Conservation (phyloP, 2,797 vertebrate species). For the Gallirallus australis region DNA sequence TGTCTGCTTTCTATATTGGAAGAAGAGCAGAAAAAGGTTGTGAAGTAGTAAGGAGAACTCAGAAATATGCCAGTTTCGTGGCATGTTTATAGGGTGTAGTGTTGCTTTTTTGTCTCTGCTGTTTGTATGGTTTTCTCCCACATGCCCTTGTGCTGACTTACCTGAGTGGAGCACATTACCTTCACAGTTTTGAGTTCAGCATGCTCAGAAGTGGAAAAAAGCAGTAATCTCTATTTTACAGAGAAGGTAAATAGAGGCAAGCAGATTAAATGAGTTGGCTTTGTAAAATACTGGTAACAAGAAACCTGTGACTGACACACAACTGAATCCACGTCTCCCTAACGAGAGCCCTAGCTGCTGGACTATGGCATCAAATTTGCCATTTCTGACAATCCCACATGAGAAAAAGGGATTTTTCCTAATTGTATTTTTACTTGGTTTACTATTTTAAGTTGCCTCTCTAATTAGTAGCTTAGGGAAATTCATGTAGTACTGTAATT, state of each 20-base stretch:
- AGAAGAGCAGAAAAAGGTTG: background rate
- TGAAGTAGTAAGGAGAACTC: background rate
- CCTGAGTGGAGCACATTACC: accelerated
- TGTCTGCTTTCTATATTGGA: background rate
- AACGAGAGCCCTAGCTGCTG: background rate
- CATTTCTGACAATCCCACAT: background rate
- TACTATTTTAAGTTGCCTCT: background rate
- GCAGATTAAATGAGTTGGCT: background rate
- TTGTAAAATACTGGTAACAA: background rate
- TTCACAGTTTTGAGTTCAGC: background rate
- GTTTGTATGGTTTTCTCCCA: background rate
- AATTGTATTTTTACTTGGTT: background rate
- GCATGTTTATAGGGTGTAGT: background rate
- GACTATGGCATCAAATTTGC: background rate
- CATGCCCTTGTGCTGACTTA: background rate
- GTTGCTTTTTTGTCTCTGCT: background rate
- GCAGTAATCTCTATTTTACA: background rate
- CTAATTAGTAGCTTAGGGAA: background rate
- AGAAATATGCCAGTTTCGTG: background rate
- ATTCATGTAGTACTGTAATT: background rate
- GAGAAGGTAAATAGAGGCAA: background rate
- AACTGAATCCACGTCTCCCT: background rate
- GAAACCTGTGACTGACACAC: background rate
- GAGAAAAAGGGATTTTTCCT: background rate
- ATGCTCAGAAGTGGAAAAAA: background rate